phyloP scores from a whole-genome alignment of 2,797 vertebrate species.

The Galaxias olidus region DNA sequence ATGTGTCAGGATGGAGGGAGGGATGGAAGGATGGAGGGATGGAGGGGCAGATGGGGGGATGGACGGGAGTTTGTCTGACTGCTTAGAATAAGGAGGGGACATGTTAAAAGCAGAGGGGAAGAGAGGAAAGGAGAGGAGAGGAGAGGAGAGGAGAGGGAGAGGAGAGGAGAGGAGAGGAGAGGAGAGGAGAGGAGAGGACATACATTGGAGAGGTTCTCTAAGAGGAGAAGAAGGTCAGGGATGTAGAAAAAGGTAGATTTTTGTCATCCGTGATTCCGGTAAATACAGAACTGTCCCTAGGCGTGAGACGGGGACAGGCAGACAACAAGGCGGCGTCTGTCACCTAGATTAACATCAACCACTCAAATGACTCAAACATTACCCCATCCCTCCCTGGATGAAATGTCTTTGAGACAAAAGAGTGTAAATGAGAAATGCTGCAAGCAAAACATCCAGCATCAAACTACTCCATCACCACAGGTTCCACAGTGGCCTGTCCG shows the following conservation, averaged over 20 bases:
- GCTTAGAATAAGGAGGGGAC: no score
- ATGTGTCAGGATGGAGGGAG: conserved; percentile 28
- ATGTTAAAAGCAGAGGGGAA: neutral
- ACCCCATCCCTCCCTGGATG: no score
- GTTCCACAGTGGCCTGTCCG: no score
- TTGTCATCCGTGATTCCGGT: conserved; percentile 51
- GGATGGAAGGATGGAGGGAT: neutral
- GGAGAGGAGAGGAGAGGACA: conserved; percentile 5
- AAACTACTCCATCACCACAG: no score
- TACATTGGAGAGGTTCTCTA: conserved; percentile 22
- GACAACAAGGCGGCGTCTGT: conserved; percentile 14
- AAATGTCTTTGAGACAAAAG: no score
- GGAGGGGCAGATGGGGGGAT: neutral
- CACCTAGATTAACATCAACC: conserved; percentile 9
- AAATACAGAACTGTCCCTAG: conserved; percentile 17
- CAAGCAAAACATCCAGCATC: no score
- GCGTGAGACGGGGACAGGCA: conserved; percentile 17
- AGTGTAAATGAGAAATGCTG: no score
- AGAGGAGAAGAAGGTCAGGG: no score
- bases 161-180: neutral
- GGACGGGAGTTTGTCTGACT: no score
- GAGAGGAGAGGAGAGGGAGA: neutral
- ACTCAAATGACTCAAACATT: conserved; percentile 16
- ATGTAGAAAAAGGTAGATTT: no score
- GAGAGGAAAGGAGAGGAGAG: neutral